These are phyloP conservation scores for Drosophila helvetica DNA, from an alignment of 2,888 invertebrate genomes.

Conservation along the genomic window DNA sequence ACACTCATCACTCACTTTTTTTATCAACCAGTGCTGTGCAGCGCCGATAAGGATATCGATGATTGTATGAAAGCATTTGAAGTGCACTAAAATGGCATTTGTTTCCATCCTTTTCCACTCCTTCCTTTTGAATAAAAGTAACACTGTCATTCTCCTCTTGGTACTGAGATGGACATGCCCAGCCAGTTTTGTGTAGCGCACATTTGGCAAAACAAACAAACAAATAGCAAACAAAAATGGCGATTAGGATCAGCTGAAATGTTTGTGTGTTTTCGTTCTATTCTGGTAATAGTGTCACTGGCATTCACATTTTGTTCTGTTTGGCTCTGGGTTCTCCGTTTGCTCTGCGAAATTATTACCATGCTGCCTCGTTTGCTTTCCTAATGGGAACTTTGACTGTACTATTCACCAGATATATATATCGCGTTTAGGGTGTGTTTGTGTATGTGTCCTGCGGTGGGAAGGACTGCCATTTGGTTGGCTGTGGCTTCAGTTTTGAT, in stretches of 20 bases:
- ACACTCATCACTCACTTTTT: no score
- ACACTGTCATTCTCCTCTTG: fast-evolving
- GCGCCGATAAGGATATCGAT: no score
- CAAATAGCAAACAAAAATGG: constrained; percentile 31
- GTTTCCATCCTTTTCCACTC: no score
- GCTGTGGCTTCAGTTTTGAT: constrained; percentile 64
- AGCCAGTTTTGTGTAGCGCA: neutral
- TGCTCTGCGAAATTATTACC: constrained; percentile 35
- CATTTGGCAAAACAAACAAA: constrained; percentile 2
- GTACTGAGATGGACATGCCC: neutral
- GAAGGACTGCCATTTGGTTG: constrained; percentile 32
- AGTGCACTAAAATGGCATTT: no score
- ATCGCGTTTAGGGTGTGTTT: constrained; percentile 17
- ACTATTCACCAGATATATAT: neutral
- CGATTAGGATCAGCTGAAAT: constrained; percentile 41
- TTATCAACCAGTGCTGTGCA: no score
- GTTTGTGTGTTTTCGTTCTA: constrained; percentile 15
- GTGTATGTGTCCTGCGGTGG: constrained; percentile 4
- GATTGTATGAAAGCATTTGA: no score
- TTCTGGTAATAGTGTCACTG: constrained; percentile 31
- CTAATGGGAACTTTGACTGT: constrained; percentile 73
- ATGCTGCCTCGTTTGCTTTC: constrained; percentile 11
- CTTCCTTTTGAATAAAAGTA: no score
- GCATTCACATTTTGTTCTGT: constrained; percentile 24
- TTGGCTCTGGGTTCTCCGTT: constrained; percentile 17